Conservation (phyloP, 2,888 invertebrate genomes). For the Spilarctia lutea region DNA sequence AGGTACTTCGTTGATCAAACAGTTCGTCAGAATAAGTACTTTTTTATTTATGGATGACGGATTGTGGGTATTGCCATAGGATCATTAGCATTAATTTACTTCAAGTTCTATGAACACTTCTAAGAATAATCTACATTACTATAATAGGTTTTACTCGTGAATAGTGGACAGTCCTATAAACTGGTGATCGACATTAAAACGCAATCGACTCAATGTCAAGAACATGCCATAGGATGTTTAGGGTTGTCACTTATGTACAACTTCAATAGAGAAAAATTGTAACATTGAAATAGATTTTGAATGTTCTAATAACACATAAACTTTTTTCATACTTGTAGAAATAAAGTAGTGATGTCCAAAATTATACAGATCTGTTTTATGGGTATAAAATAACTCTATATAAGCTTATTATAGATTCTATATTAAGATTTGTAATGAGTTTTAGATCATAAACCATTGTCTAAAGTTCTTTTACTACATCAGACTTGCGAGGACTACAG, state of each 20-base stretch:
- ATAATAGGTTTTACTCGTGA: slow-evolving; percentile 7
- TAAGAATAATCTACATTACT: slow-evolving; percentile 1
- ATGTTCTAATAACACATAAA: neutral
- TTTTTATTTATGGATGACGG: too few relatives aligned
- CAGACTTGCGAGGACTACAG: too few relatives aligned
- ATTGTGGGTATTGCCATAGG: too few relatives aligned
- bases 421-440: too few relatives aligned
- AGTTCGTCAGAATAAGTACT: too few relatives aligned
- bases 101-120: neutral
- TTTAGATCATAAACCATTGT: too few relatives aligned
- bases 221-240: slow-evolving; percentile 21
- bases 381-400: too few relatives aligned
- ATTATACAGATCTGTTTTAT: too few relatives aligned
- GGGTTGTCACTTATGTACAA: slow-evolving; percentile 28
- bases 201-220: slow-evolving; percentile 49
- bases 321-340: neutral
- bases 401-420: too few relatives aligned
- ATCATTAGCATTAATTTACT: neutral
- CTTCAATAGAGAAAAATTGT: neutral
- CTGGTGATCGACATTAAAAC: slow-evolving; percentile 34
- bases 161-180: slow-evolving; percentile 24
- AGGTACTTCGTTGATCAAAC: too few relatives aligned
- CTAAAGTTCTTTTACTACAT: too few relatives aligned
- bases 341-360: neutral
- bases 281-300: neutral